Conservation (phyloP, 2,113 vertebrate genomes). For the Phoenicopterus ruber region DNA sequence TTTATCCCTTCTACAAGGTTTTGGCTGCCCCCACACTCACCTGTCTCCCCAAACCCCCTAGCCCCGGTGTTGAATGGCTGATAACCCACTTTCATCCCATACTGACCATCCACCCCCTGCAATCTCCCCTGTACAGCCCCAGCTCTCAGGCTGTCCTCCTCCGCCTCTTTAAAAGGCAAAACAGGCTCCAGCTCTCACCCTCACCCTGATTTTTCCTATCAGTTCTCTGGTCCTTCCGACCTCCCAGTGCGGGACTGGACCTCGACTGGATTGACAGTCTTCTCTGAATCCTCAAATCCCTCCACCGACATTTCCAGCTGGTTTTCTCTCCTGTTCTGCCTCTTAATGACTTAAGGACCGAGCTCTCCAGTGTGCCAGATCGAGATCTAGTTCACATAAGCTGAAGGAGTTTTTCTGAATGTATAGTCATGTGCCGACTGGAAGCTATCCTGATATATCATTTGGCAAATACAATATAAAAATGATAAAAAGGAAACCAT, state of each 20-base stretch:
- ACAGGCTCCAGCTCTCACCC: background rate
- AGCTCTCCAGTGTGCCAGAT: background rate
- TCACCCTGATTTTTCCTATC: background rate
- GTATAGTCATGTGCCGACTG: background rate
- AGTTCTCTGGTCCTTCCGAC: background rate
- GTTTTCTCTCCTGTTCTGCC: background rate
- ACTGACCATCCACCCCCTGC: background rate
- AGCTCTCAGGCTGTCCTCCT: background rate
- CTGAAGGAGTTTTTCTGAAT: background rate
- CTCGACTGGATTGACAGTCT: background rate
- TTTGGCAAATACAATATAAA: constrained; percentile 17
- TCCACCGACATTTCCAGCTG: background rate
- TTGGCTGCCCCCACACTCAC: background rate
- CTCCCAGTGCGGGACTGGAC: background rate
- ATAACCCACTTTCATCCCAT: background rate
- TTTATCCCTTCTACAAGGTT: background rate
- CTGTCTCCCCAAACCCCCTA: background rate
- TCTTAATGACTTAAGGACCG: background rate
- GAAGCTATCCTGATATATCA: background rate
- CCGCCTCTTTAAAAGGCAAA: background rate
- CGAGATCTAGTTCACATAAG: background rate
- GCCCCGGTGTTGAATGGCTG: background rate
- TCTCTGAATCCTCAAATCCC: background rate
- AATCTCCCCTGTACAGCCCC: background rate
- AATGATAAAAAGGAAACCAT: background rate